phyloP scores from a whole-genome alignment of 2,113 vertebrate genomes.

The Varanus salvator region DNA sequence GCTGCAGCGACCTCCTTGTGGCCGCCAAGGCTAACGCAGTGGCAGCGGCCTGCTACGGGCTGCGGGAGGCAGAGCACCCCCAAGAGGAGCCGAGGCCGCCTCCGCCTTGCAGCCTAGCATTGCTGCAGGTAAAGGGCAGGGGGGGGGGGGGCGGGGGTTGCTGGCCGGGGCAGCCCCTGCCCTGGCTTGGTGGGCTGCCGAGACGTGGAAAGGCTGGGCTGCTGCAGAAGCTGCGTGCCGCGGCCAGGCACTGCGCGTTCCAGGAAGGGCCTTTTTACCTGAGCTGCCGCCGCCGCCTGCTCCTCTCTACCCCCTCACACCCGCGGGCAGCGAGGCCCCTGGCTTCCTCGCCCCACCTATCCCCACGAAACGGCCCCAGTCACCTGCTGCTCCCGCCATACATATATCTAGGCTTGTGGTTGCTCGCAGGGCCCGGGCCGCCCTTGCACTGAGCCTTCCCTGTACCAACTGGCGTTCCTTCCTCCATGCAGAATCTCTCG shows the following conservation, averaged over 20 bases:
- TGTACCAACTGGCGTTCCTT: constrained; percentile 22
- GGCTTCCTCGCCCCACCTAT: not conserved
- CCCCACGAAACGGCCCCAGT: not conserved
- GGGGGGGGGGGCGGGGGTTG: not conserved
- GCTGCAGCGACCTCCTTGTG: not conserved
- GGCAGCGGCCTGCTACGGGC: rapidly evolving
- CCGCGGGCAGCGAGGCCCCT: not conserved
- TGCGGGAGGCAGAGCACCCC: rapidly evolving
- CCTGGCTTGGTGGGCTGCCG: not conserved
- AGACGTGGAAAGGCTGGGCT: not conserved
- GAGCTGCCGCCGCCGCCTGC: no score
- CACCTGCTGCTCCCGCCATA: no score
- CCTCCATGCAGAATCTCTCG: constrained; percentile 63
- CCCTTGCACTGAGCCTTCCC: constrained; percentile 9
- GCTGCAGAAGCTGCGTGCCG: not conserved
- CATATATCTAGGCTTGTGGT: not conserved
- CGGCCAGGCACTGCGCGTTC: not conserved
- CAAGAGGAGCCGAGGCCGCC: rapidly evolving
- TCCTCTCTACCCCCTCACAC: not conserved
- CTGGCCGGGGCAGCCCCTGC: not conserved
- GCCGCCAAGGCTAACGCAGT: rapidly evolving
- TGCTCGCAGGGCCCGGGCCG: not conserved
- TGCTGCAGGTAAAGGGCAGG: constrained; percentile 53
- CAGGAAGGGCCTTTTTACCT: not conserved
- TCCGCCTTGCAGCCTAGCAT: rapidly evolving